Base-by-base conservation (phyloP, 2,113 vertebrate species). In the Phalacrocorax aristotelis region DNA sequence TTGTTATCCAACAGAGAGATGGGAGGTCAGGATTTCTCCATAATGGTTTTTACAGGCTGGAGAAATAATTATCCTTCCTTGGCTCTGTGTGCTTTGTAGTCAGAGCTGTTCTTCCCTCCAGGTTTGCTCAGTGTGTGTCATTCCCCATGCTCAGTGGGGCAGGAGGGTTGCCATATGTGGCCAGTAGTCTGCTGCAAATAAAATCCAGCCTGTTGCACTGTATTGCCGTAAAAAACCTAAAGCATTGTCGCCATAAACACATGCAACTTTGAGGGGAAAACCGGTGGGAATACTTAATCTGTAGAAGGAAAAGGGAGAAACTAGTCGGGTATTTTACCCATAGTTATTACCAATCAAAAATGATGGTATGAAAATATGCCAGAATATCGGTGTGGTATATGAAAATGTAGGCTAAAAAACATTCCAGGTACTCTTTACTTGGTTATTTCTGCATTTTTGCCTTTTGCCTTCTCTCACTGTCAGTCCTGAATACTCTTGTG, bases 11-110 rank as follows among this genome's bases (percentile, higher is more conserved):
- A 15, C 77, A 95, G 93, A 89, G 93, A 91, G 55, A 89, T 15
- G 5, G 61, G 77, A 95, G 89, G 83, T 90, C 81, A 95, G 81
- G 46, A 91, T 96, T 92, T 89, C 89, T 82, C 77, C 61, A 29
- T 77, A 83, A 89, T 58, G 57, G 54, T 60, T 95, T 95, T 91
- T 93, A 91, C 87, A 94, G 88, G 78, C 84, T 83, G 65, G 46
- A 83, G 71, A 83, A 97, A 96, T 85, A 96, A 94, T 95, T 95
- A 91, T 83, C 66, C 82, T 49, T 80, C 49, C 48, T 77, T 86
- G 83, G 51, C 74, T 82, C 64, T 34, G 20, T 32, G 36, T 48
- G 70, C 74, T 84, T 82, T 95, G 62, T 69, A 83, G 87, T 58
- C 75, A 86, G 90, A 79, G 66, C 74, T 66, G 81, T 60, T 95